Evolutionary conservation across 2,888 invertebrate species (phyloP).

Genomic region (Dryomyza anilis): DNA sequence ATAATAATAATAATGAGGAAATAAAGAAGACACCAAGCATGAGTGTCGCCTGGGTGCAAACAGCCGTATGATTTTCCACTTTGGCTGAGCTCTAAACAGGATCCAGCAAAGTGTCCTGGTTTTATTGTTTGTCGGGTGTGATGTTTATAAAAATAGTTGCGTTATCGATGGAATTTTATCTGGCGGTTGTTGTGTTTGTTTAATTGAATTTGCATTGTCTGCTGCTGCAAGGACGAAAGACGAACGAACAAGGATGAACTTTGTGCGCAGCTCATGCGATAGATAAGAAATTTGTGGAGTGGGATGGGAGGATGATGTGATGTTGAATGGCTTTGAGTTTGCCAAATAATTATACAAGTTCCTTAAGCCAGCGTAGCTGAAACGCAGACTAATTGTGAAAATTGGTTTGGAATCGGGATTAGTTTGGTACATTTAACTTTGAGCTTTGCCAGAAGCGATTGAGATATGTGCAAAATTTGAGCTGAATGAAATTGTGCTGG

Average conservation of each 20-base stretch:
- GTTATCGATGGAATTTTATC: slow-evolving; percentile 56
- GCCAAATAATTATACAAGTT: slow-evolving; percentile 10
- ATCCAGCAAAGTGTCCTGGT: slow-evolving; percentile 20
- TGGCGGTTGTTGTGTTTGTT: slow-evolving; percentile 60
- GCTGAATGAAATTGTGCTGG: too few species aligned
- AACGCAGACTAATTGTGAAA: slow-evolving; percentile 47
- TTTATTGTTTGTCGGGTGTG: slow-evolving; percentile 22
- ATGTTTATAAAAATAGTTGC: slow-evolving; percentile 44
- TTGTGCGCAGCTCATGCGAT: slow-evolving; percentile 34
- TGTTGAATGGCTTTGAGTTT: not conserved
- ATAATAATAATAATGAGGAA: not conserved
- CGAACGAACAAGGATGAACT: too few species aligned
- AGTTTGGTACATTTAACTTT: slow-evolving; percentile 45
- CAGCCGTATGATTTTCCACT: slow-evolving; percentile 16
- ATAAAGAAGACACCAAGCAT: not conserved
- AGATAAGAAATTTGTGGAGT: not conserved
- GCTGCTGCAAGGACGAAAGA: slow-evolving; percentile 40
- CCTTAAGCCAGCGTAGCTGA: slow-evolving; percentile 25
- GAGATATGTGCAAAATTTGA: too few species aligned
- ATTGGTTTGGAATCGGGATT: slow-evolving; percentile 47
- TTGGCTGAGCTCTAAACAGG: slow-evolving; percentile 8
- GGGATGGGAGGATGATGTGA: not conserved
- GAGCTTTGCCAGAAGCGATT: not conserved
- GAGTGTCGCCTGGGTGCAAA: not conserved
- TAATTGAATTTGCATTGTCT: slow-evolving; percentile 59